A percentile compares a stretch with the other conserved stretches of the same genome.
phyloP scores from a whole-genome alignment of 2,888 invertebrate species.

The Drosophila helvetica region DNA sequence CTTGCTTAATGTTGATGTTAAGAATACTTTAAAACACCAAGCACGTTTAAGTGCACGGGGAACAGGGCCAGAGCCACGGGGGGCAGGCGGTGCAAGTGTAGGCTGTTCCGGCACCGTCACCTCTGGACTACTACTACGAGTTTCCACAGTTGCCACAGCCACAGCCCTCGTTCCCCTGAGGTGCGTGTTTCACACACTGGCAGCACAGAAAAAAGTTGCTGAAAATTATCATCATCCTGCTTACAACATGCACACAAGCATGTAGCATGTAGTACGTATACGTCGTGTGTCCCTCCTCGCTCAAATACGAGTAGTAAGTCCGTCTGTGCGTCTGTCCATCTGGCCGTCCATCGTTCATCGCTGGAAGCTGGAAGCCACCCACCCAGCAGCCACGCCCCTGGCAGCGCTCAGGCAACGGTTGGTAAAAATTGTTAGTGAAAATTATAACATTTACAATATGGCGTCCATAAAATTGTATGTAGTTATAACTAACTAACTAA shows the following conservation, averaged over 20 bases:
- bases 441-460: conserved; percentile 79
- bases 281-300: too few species aligned
- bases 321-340: too few species aligned
- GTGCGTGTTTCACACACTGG: conserved; percentile 37
- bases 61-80: neutral
- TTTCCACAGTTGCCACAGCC: neutral
- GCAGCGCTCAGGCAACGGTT: conserved; percentile 20
- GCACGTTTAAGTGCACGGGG: conserved; percentile 69
- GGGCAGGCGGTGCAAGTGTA: conserved; percentile 31
- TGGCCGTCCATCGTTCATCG: conserved; percentile 6
- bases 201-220: conserved; percentile 60
- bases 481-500: conserved; percentile 77
- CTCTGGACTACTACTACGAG: neutral
- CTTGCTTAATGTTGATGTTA: conserved; percentile 49
- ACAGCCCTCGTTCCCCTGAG: conserved; percentile 9
- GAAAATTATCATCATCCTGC: conserved; percentile 67
- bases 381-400: neutral
- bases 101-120: conserved; percentile 17
- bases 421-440: conserved; percentile 71
- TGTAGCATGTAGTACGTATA: too few species aligned
- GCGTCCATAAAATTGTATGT: conserved; percentile 73
- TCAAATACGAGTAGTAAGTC: too few species aligned
- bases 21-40: conserved; percentile 63
- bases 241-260: conserved; percentile 9
- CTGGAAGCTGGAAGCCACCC: neutral